A percentile compares a stretch with the other conserved stretches of the same genome.
phyloP scores from a whole-genome alignment of 2,888 invertebrate species.

The Lepidochrysops patricia region DNA sequence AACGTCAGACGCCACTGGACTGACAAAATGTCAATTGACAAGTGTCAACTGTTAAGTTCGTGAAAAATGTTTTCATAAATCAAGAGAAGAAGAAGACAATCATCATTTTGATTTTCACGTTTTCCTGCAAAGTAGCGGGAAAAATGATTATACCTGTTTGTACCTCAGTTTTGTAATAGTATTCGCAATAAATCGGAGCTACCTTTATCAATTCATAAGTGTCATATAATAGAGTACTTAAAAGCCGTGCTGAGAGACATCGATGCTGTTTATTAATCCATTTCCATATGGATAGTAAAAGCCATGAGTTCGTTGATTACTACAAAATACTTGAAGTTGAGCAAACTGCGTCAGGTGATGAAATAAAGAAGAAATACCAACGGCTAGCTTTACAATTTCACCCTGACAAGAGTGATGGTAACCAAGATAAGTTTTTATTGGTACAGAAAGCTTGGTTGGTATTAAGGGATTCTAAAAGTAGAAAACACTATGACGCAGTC shows the following conservation, averaged over 20 bases:
- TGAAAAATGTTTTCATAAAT: too few species aligned
- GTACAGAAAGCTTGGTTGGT: slow-evolving; percentile 84
- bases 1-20: too few species aligned
- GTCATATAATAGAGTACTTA: not conserved
- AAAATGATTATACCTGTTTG: too few species aligned
- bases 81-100: too few species aligned
- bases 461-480: slow-evolving; percentile 73
- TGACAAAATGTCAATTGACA: too few species aligned
- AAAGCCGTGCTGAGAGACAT: not conserved
- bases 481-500: slow-evolving; percentile 79
- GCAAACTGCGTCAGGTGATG: slow-evolving; percentile 67
- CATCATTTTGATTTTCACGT: too few species aligned
- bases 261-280: not conserved
- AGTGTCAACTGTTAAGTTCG: too few species aligned
- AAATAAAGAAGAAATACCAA: slow-evolving; percentile 77
- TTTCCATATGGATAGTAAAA: slow-evolving; percentile 14
- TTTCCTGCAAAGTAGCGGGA: too few species aligned
- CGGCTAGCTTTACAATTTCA: slow-evolving; percentile 71
- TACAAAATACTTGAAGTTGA: slow-evolving; percentile 73
- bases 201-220: not conserved
- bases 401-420: slow-evolving; percentile 71
- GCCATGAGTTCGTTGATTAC: slow-evolving; percentile 41
- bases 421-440: slow-evolving; percentile 41
- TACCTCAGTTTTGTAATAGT: not conserved
- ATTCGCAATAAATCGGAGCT: not conserved